Evolutionary conservation across 2,888 invertebrate genomes (phyloP), one percentile per base, ranked within the genome.

Genomic region (Abscondita cerata): DNA sequence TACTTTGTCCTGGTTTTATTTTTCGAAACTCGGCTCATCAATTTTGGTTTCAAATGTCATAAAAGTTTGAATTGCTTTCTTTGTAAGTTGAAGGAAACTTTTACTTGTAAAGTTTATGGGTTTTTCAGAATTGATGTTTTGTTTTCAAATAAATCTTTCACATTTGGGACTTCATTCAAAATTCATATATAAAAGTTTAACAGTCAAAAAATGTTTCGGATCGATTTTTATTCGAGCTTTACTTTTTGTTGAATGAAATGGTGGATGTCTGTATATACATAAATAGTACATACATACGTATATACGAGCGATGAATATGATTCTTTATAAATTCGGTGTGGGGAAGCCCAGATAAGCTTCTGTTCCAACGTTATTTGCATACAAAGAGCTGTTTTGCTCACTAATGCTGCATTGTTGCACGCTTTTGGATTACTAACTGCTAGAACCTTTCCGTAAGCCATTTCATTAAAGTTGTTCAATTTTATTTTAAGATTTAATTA

Each of bases 361-460:
- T n/a, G 61, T 65, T 69, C 59, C 59, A 65, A 68, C 63, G 62
- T 52, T 59, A 72, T 72, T 72, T 69, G 70, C 72, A 72, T 72
- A 72, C 72, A 72, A 72, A 72, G 66, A 65, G 61, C 64, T 60
- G 57, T 64, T 60, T 64, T 67, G 56, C 65, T 62, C 55, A 54
- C 57, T 54, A 58, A 65, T 52, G 56, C 60, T 55, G 66, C 66
- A 65, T 64, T 68, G 69, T 68, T 68, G 64, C 67, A 67, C 65
- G 66, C 71, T 65, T 65, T 67, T 65, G 60, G 59, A 62, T 67
- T 65, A 59, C 67, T 50, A 61, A 61, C 57, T 62, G 51, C 53
- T 46, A 33, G 25, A 53, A 47, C 48, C 41, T 58, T 62, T 52
- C 44, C 46, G 59, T 40, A 48, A 20, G 48, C 53, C 47, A 53